These are phyloP conservation scores for Pseudopleuronectes americanus DNA, from an alignment of 2,797 vertebrate genomes.

Conservation along the genomic window DNA sequence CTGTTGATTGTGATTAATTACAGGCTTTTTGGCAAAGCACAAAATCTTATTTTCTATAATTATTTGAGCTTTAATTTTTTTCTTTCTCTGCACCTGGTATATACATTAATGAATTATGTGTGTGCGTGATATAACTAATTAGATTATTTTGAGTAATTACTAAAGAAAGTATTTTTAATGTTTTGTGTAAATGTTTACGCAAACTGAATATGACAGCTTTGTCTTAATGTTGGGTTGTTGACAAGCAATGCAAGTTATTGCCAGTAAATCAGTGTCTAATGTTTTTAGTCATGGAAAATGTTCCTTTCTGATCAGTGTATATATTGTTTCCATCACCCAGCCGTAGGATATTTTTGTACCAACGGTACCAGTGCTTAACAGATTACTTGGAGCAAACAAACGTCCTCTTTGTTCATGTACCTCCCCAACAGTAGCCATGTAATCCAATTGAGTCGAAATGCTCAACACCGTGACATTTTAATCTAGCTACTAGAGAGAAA, in stretches of 20 bases:
- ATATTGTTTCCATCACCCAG: neutral
- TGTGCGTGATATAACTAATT: neutral
- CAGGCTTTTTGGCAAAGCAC: neutral
- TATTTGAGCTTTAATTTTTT: neutral
- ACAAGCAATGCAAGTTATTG: neutral
- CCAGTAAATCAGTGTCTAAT: neutral
- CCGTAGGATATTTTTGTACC: neutral
- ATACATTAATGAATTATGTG: too few relatives aligned
- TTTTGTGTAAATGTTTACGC: neutral
- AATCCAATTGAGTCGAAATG: constrained; percentile 48
- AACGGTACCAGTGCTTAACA: constrained; percentile 3
- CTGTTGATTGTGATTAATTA: neutral
- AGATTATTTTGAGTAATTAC: neutral
- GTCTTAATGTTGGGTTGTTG: neutral
- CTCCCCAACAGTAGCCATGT: constrained; percentile 29
- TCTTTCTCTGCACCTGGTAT: too few relatives aligned
- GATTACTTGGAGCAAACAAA: neutral
- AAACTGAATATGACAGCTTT: neutral
- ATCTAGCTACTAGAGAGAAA: constrained; percentile 37
- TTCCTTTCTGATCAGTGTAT: neutral
- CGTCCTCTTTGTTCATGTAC: constrained; percentile 3
- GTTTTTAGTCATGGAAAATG: neutral
- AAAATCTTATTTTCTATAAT: neutral
- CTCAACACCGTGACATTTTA: constrained; percentile 53
- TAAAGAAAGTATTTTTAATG: constrained; percentile 2